Conservation (phyloP, 2,113 vertebrate species). For the Mystacornis crossleyi region DNA sequence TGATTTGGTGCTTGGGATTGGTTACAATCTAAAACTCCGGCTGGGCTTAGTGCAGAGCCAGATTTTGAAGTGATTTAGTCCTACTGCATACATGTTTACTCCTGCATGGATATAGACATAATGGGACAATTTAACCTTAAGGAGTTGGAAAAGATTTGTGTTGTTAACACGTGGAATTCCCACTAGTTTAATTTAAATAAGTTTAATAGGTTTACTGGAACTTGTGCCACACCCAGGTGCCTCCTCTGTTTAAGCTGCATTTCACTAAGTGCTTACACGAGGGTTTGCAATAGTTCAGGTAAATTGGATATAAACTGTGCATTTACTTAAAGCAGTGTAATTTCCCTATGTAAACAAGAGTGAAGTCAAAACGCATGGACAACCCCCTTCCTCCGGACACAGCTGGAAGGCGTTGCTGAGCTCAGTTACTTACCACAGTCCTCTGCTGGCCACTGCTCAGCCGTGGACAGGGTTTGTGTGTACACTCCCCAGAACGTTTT, state of each 20-base stretch:
- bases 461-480: not conserved
- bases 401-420: not conserved
- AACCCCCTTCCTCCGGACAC: not conserved
- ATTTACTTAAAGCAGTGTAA: constrained; percentile 14
- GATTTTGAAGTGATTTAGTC: not conserved
- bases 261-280: constrained; percentile 10
- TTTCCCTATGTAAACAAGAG: constrained; percentile 4
- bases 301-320: not conserved
- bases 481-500: fast-evolving
- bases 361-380: not conserved
- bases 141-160: not conserved
- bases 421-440: not conserved
- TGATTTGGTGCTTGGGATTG: not conserved
- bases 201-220: constrained; percentile 19
- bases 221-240: not conserved
- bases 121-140: not conserved
- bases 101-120: not conserved
- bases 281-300: constrained; percentile 14
- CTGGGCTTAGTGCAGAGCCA: not conserved
- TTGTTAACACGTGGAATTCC: not conserved
- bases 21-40: not conserved
- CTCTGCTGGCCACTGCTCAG: not conserved
- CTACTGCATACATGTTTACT: not conserved
- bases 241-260: not conserved
- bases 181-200: not conserved